Evolutionary conservation across 2,113 vertebrate species (phyloP).

Genomic region (Bolborhynchus lineola): DNA sequence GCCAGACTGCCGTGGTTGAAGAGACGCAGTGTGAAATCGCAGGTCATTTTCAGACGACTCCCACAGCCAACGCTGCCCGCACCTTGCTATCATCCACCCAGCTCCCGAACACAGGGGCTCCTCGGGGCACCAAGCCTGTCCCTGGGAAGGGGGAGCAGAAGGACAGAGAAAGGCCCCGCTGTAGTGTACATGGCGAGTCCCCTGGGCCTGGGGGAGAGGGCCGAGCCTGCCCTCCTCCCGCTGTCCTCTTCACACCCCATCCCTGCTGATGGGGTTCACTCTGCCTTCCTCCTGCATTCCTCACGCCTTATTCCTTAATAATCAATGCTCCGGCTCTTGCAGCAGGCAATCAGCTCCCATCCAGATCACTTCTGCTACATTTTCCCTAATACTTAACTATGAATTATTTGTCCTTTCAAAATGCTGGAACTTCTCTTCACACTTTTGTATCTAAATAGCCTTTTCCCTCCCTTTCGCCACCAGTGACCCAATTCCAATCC

Average conservation of each 20-base stretch:
- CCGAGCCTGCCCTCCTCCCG: not conserved
- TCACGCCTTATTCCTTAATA: not conserved
- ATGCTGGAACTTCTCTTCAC: not conserved
- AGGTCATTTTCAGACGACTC: not conserved
- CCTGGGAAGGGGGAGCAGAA: not conserved
- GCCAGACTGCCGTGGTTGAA: not conserved
- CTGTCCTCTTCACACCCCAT: not conserved
- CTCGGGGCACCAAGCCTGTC: not conserved
- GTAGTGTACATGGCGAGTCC: not conserved
- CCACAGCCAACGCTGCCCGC: not conserved
- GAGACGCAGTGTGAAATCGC: not conserved
- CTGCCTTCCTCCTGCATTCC: not conserved
- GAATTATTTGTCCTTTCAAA: not conserved
- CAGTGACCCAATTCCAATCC: not conserved
- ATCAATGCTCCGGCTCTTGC: not conserved
- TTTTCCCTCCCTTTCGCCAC: rapidly evolving
- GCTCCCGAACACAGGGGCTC: not conserved
- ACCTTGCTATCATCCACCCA: not conserved
- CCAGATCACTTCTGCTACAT: not conserved
- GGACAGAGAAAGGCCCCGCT: not conserved
- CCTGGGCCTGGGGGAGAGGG: not conserved
- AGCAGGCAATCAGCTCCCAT: not conserved
- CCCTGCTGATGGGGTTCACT: not conserved
- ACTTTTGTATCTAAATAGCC: not conserved
- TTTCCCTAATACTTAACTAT: not conserved